Percentiles rank a stretch among this genome's conserved stretches.
Evolutionary conservation across 2,888 invertebrate species (phyloP).

Genomic region (Sinodicranocentrus sp.): DNA sequence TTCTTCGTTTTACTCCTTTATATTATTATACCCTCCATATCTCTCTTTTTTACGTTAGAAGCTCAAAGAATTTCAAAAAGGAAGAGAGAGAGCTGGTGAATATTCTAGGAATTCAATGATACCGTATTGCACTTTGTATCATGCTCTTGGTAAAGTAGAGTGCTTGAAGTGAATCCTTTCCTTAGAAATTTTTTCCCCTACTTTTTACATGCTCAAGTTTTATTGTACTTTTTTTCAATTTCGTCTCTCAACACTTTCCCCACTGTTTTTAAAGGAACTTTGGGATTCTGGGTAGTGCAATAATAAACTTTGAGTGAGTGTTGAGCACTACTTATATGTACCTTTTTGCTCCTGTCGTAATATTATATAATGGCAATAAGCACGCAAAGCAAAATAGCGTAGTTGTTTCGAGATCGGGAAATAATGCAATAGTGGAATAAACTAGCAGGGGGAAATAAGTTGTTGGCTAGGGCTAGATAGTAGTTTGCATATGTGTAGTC

Average conservation of each 20-base stretch:
- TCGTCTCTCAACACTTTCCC: constrained; percentile 51
- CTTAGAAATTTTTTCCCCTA: constrained; percentile 19
- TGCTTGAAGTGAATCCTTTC: constrained; percentile 23
- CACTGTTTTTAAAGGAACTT: constrained; percentile 49
- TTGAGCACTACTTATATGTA: constrained; percentile 27
- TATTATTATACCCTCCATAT: background rate
- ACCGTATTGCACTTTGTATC: constrained; percentile 37
- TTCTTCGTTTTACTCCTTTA: background rate
- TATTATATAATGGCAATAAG: constrained; percentile 44
- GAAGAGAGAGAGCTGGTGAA: background rate
- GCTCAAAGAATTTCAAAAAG: background rate
- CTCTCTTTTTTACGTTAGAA: background rate
- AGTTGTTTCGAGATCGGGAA: constrained; percentile 4
- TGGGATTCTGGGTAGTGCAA: constrained; percentile 61
- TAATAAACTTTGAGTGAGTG: constrained; percentile 62
- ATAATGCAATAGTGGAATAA: constrained; percentile 12
- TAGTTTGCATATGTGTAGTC: too few relatives aligned
- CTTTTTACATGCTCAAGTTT: constrained; percentile 44
- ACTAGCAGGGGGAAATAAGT: background rate
- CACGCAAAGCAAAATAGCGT: constrained; percentile 1
- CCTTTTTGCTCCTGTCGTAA: constrained; percentile 18
- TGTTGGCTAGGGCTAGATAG: constrained; percentile 1
- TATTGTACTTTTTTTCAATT: constrained; percentile 59
- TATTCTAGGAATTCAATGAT: constrained; percentile 49
- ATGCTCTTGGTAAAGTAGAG: constrained; percentile 1